Base-by-base conservation (phyloP, 2,888 invertebrate genomes). In the Drosophila recens region DNA sequence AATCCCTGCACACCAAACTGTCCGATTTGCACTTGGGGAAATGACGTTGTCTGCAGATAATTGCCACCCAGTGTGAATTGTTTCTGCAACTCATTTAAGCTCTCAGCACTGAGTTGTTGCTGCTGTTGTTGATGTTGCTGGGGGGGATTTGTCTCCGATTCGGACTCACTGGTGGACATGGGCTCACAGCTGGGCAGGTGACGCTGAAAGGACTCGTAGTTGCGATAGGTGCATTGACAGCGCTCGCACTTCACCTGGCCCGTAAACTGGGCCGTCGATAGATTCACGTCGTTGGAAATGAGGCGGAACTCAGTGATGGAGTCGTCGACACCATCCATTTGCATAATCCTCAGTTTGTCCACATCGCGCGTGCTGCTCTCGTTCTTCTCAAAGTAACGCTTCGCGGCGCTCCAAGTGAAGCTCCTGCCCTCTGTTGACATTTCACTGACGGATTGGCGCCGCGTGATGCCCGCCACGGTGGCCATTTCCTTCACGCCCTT, bases 141-240 rank as follows among this genome's bases (percentile, higher is more conserved):
- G 53, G 1, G 3, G 4, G 67, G 51, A 3, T 87, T 79, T 82
- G 89, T 77, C 82, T 97, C 97, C 30, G 96, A 96, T 88, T 97
- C 97, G 89, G 96, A 96, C 91, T 97, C 97, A 90, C 96, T 97
- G 0, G 96, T 96, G 2, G 93, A 93, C 93, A 96, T 95, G 90
- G 95, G 95, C 82, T 97, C 97, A 90, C 97, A 97, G 27, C 94
- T 95, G 9, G 95, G 94, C 69, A 97, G 93, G 90, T 97, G 97
- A 48, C 97, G 94, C 84, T 96, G 96, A 88, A 96, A 97, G 59
- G 97, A 97, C 68, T 96, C 95, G 74, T 95, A 95, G 53, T 97
- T 97, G 84, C 97, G 94, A 89, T 97, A 97, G 2, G 97, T 97
- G 89, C 97, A 96, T 85, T 97, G 97, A 90, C 98, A 98, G 74